Percentiles rank a stretch among this genome's conserved stretches.
These are phyloP conservation scores for Cacoxenus indagator DNA, from an alignment of 2,888 invertebrate genomes.

Conservation along the genomic window DNA sequence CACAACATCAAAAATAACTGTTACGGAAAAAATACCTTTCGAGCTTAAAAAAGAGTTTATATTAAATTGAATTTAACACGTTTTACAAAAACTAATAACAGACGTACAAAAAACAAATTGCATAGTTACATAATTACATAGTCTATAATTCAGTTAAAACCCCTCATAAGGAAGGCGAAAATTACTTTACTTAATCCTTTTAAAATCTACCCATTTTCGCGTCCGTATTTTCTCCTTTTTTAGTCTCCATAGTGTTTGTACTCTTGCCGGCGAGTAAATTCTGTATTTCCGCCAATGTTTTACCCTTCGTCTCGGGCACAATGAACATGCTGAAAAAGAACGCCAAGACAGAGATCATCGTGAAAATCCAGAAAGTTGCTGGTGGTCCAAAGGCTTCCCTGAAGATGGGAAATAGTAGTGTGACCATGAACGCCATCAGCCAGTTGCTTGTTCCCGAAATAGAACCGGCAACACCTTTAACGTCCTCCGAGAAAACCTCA, in stretches of 20 bases:
- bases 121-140: too few relatives aligned
- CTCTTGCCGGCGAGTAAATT: conserved; percentile 7
- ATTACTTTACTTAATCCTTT: too few relatives aligned
- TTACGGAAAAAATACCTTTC: too few relatives aligned
- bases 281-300: conserved; percentile 59
- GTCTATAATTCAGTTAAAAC: too few relatives aligned
- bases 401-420: conserved; percentile 77
- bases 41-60: too few relatives aligned
- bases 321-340: conserved; percentile 76
- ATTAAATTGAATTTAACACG: too few relatives aligned
- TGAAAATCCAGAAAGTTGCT: conserved; percentile 80
- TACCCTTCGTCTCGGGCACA: conserved; percentile 72
- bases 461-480: conserved; percentile 81
- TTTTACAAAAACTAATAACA: too few relatives aligned
- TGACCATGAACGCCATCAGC: conserved; percentile 83
- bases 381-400: conserved; percentile 49
- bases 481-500: conserved; percentile 83
- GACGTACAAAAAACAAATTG: too few relatives aligned
- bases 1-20: too few relatives aligned
- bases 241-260: background rate
- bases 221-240: background rate
- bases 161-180: too few relatives aligned
- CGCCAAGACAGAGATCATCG: conserved; percentile 75
- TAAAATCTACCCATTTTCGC: background rate
- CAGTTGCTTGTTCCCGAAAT: conserved; percentile 86